phyloP scores from a whole-genome alignment of 2,888 invertebrate genomes.

The Asteroscopus sphinx region DNA sequence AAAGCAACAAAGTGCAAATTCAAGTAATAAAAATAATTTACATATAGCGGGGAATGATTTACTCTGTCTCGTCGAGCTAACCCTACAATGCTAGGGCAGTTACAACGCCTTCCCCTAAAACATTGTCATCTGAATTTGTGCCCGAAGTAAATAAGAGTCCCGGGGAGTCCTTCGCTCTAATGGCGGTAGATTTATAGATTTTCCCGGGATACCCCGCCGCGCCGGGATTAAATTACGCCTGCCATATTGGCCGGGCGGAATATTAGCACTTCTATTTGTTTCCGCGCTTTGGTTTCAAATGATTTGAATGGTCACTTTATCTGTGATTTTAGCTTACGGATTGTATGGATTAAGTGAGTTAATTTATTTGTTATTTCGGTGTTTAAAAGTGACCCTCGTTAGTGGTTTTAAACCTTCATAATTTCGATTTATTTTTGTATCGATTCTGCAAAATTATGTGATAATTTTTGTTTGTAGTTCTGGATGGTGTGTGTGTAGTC shows the following conservation, averaged over 20 bases:
- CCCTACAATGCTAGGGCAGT: conserved; percentile 82
- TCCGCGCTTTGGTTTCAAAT: conserved; percentile 76
- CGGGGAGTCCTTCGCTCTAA: conserved; percentile 85
- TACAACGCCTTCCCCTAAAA: conserved; percentile 89
- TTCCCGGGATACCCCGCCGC: conserved; percentile 86
- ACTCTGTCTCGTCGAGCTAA: conserved; percentile 64
- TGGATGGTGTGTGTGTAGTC: too few species aligned
- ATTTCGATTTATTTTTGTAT: too few species aligned
- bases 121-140: conserved; percentile 90
- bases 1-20: conserved; percentile 50
- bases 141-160: conserved; percentile 90
- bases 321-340: conserved; percentile 57
- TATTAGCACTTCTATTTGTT: conserved; percentile 88
- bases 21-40: conserved; percentile 58
- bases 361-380: conserved; percentile 29
- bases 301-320: conserved; percentile 78
- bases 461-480: too few species aligned
- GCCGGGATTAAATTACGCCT: conserved; percentile 88
- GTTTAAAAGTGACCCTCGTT: conserved; percentile 16
- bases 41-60: conserved; percentile 57
- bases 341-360: conserved; percentile 27
- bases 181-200: conserved; percentile 90
- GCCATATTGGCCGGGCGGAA: conserved; percentile 86
- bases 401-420: not conserved
- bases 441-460: too few species aligned